These are phyloP conservation scores for Cossypha dichroa DNA, from an alignment of 2,797 vertebrate species.

Conservation along the genomic window DNA sequence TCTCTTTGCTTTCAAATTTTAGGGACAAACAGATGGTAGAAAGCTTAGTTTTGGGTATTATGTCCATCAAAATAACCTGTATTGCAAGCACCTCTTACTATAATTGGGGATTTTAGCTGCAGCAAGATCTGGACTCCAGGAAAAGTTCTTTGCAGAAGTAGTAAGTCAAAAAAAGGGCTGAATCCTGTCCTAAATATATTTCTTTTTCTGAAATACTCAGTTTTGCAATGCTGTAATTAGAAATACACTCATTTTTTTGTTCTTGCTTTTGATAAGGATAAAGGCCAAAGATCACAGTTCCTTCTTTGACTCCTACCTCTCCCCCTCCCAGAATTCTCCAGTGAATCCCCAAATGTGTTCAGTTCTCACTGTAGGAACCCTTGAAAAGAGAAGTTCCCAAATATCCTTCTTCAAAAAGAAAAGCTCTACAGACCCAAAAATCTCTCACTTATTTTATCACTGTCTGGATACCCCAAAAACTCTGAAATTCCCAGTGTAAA, in stretches of 20 bases:
- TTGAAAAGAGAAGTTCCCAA: neutral
- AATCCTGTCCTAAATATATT: neutral
- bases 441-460: neutral
- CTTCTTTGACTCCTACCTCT: neutral
- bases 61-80: conserved; percentile 77
- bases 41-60: conserved; percentile 75
- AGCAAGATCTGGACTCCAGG: conserved; percentile 45
- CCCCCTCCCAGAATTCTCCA: too few species aligned
- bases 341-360: rapidly evolving
- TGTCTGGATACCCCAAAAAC: neutral
- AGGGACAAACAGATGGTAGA: conserved; percentile 75
- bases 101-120: conserved; percentile 65
- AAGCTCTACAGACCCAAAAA: neutral
- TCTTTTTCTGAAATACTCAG: neutral
- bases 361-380: rapidly evolving
- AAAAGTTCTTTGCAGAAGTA: conserved; percentile 18
- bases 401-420: neutral
- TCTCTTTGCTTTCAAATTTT: conserved; percentile 75
- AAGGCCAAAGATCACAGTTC: neutral
- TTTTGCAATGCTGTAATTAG: neutral
- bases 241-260: neutral
- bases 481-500: neutral
- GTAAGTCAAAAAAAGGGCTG: neutral
- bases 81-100: conserved; percentile 57
- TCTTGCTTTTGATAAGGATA: neutral